These are phyloP conservation scores for Dryococelus australis DNA, from an alignment of 2,888 invertebrate species.

Conservation along the genomic window DNA sequence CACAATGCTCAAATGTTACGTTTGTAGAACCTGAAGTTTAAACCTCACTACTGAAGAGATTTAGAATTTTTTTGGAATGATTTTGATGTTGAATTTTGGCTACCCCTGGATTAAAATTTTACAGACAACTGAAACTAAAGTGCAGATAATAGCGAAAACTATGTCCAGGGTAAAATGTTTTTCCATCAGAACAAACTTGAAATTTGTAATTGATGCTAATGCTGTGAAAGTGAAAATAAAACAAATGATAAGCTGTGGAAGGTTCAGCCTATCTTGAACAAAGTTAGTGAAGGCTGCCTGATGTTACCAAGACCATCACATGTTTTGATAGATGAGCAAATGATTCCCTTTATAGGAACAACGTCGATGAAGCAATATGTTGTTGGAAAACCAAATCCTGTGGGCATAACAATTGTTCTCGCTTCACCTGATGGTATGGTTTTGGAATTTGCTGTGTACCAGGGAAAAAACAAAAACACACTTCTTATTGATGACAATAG, in stretches of 20 bases:
- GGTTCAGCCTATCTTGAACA: conserved; percentile 25
- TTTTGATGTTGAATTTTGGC: not conserved
- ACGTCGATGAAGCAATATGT: conserved; percentile 5
- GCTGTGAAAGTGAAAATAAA: not conserved
- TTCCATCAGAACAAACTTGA: not conserved
- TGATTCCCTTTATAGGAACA: conserved; percentile 26
- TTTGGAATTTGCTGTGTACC: not conserved
- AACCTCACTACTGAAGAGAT: not conserved
- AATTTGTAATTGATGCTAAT: not conserved
- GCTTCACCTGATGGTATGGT: conserved; percentile 20
- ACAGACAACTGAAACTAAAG: not conserved
- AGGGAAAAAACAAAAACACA: not conserved
- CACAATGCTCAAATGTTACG: not conserved
- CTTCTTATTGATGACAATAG: not conserved
- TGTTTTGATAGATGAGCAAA: not conserved
- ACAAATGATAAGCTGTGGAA: conserved; percentile 26
- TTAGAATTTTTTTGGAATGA: not conserved
- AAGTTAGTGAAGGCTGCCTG: not conserved
- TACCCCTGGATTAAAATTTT: not conserved
- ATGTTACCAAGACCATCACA: not conserved
- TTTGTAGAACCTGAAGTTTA: not conserved
- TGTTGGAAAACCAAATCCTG: not conserved
- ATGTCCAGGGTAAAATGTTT: not conserved
- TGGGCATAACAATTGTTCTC: conserved; percentile 25
- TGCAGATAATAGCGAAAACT: not conserved